These are phyloP conservation scores for Drosophila sordidula DNA, from an alignment of 2,888 invertebrate species.

Conservation along the genomic window DNA sequence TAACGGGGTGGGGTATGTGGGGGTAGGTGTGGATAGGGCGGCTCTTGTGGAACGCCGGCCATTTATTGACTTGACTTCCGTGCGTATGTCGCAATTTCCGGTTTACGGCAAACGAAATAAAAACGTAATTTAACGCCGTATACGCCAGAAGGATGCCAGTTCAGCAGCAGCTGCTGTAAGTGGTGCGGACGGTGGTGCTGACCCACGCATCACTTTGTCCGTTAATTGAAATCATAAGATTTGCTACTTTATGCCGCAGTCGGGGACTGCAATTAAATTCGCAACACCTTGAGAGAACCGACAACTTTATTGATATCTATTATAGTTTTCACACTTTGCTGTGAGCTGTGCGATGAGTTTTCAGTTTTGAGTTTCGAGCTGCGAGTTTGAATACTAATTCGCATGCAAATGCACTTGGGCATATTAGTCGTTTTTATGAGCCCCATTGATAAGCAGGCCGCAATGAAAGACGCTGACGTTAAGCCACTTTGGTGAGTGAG, in stretches of 20 bases:
- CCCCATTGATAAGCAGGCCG: constrained; percentile 56
- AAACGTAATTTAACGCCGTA: constrained; percentile 75
- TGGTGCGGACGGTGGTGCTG: constrained; percentile 28
- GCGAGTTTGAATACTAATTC: constrained; percentile 6
- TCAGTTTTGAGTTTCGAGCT: constrained; percentile 8
- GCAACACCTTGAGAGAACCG: constrained; percentile 24
- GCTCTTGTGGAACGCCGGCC: constrained; percentile 35
- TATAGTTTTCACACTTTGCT: constrained; percentile 73
- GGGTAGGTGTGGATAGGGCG: not conserved
- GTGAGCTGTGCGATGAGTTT: constrained; percentile 49
- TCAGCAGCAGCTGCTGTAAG: constrained; percentile 15
- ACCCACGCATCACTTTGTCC: constrained; percentile 36
- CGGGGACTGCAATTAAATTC: constrained; percentile 34
- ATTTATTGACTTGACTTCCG: constrained; percentile 81
- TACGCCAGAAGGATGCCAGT: constrained; percentile 25
- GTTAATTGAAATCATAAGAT: constrained; percentile 77
- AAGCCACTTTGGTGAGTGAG: constrained; percentile 32
- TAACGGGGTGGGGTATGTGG: not conserved
- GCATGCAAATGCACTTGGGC: constrained; percentile 59
- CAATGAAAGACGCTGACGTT: constrained; percentile 27
- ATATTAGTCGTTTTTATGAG: constrained; percentile 69
- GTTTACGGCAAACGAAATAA: constrained; percentile 79
- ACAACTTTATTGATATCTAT: constrained; percentile 78
- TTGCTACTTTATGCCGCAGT: constrained; percentile 60
- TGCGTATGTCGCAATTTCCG: constrained; percentile 82